Conservation (phyloP, 2,888 invertebrate genomes). For the Maniola hyperantus region DNA sequence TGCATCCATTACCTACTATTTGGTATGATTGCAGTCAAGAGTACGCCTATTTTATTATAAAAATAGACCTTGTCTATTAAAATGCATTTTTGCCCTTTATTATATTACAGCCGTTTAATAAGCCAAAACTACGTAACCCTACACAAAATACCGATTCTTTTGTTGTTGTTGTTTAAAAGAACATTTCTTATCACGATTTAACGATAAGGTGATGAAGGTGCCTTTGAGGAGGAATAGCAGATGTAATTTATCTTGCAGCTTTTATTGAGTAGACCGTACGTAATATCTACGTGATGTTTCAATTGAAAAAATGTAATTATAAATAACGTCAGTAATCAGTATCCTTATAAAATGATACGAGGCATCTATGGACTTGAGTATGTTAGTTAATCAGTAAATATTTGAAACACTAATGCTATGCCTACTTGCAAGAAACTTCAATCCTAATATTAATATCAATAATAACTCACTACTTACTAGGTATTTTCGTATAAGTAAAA, state of each 20-base stretch:
- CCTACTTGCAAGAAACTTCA: too few species aligned
- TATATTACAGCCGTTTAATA: neutral
- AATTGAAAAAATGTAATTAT: neutral
- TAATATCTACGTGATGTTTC: neutral
- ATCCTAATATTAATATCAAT: too few species aligned
- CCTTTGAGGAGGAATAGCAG: conserved; percentile 1
- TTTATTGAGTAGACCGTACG: neutral
- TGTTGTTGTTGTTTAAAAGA: conserved; percentile 23
- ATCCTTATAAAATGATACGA: neutral
- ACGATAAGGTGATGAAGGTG: conserved; percentile 4
- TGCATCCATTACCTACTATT: too few species aligned
- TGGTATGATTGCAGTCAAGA: too few species aligned
- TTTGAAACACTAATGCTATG: too few species aligned
- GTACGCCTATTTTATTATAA: too few species aligned
- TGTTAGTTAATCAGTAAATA: too few species aligned
- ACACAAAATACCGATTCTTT: conserved; percentile 24
- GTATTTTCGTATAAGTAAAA: neutral
- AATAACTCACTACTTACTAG: too few species aligned
- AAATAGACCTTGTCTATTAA: too few species aligned
- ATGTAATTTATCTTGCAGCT: neutral
- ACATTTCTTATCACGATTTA: conserved; percentile 32
- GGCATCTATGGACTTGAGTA: too few species aligned
- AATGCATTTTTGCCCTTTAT: too few species aligned
- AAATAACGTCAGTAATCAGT: neutral
- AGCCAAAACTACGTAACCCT: neutral